Conservation (phyloP, 2,113 vertebrate species). For the Dasyurus viverrinus region DNA sequence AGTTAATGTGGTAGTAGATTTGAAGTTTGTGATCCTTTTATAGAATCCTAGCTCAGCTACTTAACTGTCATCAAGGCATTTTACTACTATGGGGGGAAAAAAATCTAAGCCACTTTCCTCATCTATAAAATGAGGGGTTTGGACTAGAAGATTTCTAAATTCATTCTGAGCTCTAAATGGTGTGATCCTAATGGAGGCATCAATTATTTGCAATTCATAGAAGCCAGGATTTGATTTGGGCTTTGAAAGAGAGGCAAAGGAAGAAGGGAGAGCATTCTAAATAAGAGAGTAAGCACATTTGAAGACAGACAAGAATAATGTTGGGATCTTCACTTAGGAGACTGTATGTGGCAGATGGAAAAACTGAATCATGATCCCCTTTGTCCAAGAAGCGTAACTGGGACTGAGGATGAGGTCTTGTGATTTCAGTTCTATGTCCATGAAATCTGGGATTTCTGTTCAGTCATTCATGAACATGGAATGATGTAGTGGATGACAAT, state of each 20-base stretch:
- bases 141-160: neutral
- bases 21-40: neutral
- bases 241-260: neutral
- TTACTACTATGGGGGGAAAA: neutral
- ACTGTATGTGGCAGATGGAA: neutral
- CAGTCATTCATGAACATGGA: neutral
- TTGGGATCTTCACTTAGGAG: neutral
- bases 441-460: neutral
- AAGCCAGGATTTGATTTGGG: neutral
- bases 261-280: neutral
- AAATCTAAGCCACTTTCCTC: neutral
- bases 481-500: neutral
- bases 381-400: neutral
- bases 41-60: neutral
- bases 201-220: neutral
- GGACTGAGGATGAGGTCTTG: neutral
- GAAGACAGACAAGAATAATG: neutral
- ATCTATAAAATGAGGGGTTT: neutral
- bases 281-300: neutral
- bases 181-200: neutral
- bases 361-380: neutral
- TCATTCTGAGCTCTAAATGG: neutral
- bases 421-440: neutral
- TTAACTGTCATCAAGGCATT: neutral
- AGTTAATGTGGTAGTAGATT: neutral